Percentiles rank a stretch among this genome's conserved stretches.
Conservation (phyloP, 2,113 vertebrate genomes). For the Monopterus albus region DNA sequence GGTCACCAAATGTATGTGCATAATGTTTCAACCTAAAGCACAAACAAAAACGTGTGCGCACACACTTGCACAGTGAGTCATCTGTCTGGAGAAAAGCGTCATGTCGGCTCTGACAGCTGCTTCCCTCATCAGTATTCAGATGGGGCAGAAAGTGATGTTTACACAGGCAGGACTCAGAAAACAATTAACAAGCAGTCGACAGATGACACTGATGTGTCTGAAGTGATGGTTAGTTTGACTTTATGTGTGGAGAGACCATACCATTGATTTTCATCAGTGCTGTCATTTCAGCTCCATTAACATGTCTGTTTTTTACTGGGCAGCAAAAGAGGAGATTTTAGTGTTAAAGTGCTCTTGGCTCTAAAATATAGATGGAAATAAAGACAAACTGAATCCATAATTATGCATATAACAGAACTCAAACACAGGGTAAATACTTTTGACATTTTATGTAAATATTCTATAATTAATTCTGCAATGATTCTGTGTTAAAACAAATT, state of each 20-base stretch:
- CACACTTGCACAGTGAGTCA: not conserved
- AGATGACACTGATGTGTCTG: not conserved
- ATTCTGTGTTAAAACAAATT: too few species aligned
- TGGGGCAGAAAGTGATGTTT: slow-evolving; percentile 10
- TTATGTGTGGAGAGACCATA: not conserved
- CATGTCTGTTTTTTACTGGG: not conserved
- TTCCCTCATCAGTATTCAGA: slow-evolving; percentile 15
- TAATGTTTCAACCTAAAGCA: not conserved
- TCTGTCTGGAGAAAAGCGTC: not conserved
- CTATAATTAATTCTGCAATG: too few species aligned
- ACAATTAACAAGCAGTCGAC: not conserved
- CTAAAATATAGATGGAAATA: too few species aligned
- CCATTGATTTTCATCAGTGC: not conserved
- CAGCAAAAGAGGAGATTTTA: not conserved
- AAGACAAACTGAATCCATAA: too few species aligned
- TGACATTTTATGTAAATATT: too few species aligned
- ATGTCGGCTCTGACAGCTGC: not conserved
- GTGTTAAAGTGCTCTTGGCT: too few species aligned
- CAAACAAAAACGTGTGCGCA: not conserved
- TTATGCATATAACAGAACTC: too few species aligned
- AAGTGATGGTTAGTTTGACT: not conserved
- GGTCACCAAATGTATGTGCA: too few species aligned
- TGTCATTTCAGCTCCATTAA: not conserved
- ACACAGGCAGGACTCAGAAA: not conserved
- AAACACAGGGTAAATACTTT: too few species aligned